These are phyloP conservation scores for Drosophila repleta DNA, from an alignment of 1,140 invertebrate genomes.

Conservation along the genomic window DNA sequence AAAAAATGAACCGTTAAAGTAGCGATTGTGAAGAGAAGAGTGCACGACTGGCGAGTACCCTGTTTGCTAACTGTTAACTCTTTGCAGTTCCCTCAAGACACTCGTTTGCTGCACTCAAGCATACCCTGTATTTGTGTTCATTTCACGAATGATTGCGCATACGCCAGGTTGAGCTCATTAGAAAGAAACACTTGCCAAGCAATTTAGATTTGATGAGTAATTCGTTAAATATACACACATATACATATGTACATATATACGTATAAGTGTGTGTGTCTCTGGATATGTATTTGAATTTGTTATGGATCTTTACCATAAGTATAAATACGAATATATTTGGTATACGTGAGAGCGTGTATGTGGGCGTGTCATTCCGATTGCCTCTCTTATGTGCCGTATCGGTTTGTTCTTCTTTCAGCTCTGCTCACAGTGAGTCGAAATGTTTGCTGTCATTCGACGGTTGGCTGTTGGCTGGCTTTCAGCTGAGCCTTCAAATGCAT, in stretches of 20 bases:
- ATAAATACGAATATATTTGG: slow-evolving; percentile 39
- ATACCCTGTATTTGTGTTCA: neutral
- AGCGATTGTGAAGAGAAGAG: neutral
- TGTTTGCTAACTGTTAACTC: no score
- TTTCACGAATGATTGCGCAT: slow-evolving; percentile 35
- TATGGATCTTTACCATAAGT: slow-evolving; percentile 58
- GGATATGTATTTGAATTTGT: slow-evolving; percentile 41
- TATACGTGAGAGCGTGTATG: slow-evolving; percentile 35
- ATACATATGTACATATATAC: slow-evolving; percentile 1
- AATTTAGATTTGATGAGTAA: slow-evolving; percentile 70
- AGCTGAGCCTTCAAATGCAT: slow-evolving; percentile 55
- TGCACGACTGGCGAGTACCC: slow-evolving; percentile 15
- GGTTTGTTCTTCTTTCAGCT: slow-evolving; percentile 27
- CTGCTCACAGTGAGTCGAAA: neutral
- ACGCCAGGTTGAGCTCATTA: slow-evolving; percentile 56
- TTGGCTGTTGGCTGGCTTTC: neutral
- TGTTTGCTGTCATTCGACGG: neutral
- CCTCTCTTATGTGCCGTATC: slow-evolving; percentile 19
- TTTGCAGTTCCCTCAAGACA: no score
- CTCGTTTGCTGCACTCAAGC: neutral
- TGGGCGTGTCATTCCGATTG: slow-evolving; percentile 50
- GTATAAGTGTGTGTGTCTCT: neutral
- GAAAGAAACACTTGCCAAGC: slow-evolving; percentile 69
- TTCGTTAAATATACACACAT: slow-evolving; percentile 24
- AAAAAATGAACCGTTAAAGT: slow-evolving; percentile 18